Evolutionary conservation across 92 coral and sea anemone species (phyloP).

Genomic region (Parazoanthus atlanticus): DNA sequence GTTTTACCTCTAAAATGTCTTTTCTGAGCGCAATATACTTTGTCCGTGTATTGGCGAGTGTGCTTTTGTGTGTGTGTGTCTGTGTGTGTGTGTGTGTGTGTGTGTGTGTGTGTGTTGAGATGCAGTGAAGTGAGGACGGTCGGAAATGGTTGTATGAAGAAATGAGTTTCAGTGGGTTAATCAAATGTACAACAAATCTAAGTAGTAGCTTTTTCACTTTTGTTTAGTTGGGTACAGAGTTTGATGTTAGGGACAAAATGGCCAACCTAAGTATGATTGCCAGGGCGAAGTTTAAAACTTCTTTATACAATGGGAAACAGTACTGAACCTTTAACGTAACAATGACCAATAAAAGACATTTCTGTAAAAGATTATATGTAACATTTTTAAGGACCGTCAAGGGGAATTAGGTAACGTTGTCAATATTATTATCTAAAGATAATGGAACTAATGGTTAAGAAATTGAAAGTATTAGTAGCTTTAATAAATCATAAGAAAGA

Average conservation of each 20-base stretch:
- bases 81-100: background rate
- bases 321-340: background rate
- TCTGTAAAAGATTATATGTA: background rate
- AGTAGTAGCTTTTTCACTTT: background rate
- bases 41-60: too few relatives aligned
- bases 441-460: background rate
- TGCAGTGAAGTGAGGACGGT: background rate
- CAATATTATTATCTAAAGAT: too few relatives aligned
- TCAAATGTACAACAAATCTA: background rate
- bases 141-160: background rate
- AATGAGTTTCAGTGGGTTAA: background rate
- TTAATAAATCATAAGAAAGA: background rate
- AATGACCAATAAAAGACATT: too few relatives aligned
- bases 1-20: background rate
- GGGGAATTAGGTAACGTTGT: background rate
- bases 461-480: background rate
- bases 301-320: background rate
- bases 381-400: background rate
- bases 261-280: too few relatives aligned
- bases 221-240: too few relatives aligned
- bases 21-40: too few relatives aligned
- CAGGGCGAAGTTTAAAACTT: too few relatives aligned
- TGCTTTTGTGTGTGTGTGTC: too few relatives aligned
- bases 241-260: too few relatives aligned
- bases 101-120: background rate